Conservation (phyloP, 2,888 invertebrate genomes). For the Arrhopalites spinosus region DNA sequence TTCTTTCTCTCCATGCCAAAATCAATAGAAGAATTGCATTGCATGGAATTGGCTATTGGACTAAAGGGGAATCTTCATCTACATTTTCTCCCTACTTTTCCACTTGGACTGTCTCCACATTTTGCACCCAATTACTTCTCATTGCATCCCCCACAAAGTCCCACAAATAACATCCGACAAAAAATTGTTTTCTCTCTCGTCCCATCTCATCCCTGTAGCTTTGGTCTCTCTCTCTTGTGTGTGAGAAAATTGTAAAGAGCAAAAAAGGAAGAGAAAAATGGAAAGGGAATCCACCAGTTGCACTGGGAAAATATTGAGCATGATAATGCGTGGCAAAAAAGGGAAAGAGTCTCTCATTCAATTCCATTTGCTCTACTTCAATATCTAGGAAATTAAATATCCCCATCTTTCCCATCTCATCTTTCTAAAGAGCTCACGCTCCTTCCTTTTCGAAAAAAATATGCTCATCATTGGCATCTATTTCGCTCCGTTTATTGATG, state of each 20-base stretch:
- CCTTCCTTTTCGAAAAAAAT: too few species aligned
- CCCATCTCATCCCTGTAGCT: background rate
- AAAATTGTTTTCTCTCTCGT: too few species aligned
- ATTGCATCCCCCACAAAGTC: background rate
- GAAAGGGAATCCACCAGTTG: constrained; percentile 4
- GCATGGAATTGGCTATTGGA: background rate
- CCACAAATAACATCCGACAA: too few species aligned
- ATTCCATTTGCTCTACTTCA: too few species aligned
- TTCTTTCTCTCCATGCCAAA: background rate
- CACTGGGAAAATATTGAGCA: background rate
- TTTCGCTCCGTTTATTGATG: too few species aligned
- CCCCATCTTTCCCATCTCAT: too few species aligned
- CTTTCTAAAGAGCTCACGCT: too few species aligned
- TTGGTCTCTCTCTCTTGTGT: background rate
- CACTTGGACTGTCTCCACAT: too few species aligned
- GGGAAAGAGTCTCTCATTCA: too few species aligned
- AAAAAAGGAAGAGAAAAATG: background rate
- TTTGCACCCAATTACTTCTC: background rate
- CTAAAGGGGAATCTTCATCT: background rate
- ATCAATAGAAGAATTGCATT: background rate
- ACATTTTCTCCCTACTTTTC: background rate
- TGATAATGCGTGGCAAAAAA: too few species aligned
- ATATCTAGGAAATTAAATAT: too few species aligned
- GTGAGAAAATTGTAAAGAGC: background rate
- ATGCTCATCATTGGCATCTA: too few species aligned